Base-by-base conservation (phyloP, 2,113 vertebrate species). In the Hemichromis elongatus region DNA sequence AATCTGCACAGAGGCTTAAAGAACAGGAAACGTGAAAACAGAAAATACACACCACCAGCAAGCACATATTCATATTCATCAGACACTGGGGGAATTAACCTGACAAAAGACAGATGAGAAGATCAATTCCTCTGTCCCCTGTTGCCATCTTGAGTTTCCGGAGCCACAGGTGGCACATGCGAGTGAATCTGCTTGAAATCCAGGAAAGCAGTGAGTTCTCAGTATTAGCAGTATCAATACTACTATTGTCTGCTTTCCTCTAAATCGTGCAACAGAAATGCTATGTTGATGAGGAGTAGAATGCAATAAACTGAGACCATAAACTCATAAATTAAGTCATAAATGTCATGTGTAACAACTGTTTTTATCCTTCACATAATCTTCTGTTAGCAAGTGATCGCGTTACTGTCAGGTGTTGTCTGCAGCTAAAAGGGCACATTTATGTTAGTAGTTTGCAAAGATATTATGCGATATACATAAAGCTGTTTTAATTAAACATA, bases 131-230 rank as follows among this genome's bases (percentile, higher is more conserved):
- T 50, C 16, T 33, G 26, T 75, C 16, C 45, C 45, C 16, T 75
- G 16, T 52, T n/a, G 26, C 70, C 70, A 75, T 75, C 45, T 75
- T 75, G 70, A 75, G 70, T 52, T 75, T 75, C 45, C 52, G 26
- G 26, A 75, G 45, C 70, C 45, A 75, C 70, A 75, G 47, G 70
- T 75, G 70, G 45, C 70, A 52, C 18, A 19, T 8, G 45, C 50
- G 45, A 47, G 24, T 1, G 42, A 26, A 5, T 50, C 42, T 75
- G 26, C 42, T 50, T 30, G 68, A 75, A 50, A 75, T n/a, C 45
- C 45, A 75, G 45, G 4, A 50, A 19, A 75, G 26, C 68, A 1
- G 45, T 1, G 19, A 50, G 14, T 3, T 70, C 21, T 70, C 66
- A 1, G 40, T 63, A 35, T n/a, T 61, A 3, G 57, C 0, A 61